Conservation (phyloP, 2,113 vertebrate species). For the Callithrix jacchus region DNA sequence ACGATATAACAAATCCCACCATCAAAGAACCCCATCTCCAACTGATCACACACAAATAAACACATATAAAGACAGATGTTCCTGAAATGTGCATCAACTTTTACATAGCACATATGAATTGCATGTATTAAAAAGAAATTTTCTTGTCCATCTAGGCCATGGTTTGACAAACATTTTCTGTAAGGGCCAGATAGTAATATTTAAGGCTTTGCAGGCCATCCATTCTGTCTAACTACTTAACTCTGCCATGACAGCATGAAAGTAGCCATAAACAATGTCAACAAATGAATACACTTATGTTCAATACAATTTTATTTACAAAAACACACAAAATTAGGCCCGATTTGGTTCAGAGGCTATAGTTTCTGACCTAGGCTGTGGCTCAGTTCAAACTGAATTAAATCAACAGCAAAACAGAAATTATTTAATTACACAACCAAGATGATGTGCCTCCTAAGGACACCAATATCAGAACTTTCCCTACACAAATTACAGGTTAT, state of each 20-base stretch:
- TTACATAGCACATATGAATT: not conserved
- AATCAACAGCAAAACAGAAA: slow-evolving; percentile 22
- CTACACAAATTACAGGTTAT: not conserved
- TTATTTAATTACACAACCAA: not conserved
- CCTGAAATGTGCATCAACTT: slow-evolving; percentile 21
- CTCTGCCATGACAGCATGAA: not conserved
- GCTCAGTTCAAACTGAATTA: slow-evolving; percentile 18
- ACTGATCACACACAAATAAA: not conserved
- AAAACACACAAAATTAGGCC: not conserved
- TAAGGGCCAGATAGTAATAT: not conserved
- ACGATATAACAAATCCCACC: slow-evolving; percentile 13
- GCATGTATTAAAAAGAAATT: not conserved
- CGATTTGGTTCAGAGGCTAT: not conserved
- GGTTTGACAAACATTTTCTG: not conserved
- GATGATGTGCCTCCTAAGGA: not conserved
- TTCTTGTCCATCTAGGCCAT: not conserved
- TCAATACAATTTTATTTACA: slow-evolving; percentile 19
- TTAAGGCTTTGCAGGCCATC: slow-evolving; percentile 6
- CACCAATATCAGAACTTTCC: not conserved
- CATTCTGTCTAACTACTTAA: not conserved
- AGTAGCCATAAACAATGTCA: not conserved
- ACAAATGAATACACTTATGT: not conserved
- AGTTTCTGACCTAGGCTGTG: not conserved
- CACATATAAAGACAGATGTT: slow-evolving; percentile 14
- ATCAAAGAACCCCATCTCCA: not conserved